phyloP scores from a whole-genome alignment of 2,888 invertebrate genomes.

The Eustalomyia histrio region DNA sequence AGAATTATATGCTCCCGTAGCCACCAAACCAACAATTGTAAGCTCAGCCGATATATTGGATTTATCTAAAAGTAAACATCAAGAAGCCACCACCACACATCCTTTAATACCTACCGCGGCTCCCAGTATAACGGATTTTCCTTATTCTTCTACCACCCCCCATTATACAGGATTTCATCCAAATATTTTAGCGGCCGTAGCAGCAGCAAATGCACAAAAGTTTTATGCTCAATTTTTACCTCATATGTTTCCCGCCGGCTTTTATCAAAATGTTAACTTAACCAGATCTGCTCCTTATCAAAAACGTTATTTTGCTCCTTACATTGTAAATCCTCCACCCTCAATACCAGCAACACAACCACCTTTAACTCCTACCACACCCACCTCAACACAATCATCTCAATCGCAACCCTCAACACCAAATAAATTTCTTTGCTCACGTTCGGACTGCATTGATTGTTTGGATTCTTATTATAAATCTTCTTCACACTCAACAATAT shows the following conservation, averaged over 20 bases:
- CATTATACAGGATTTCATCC: constrained; percentile 66
- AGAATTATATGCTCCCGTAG: constrained; percentile 49
- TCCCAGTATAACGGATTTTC: constrained; percentile 9
- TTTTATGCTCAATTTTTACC: constrained; percentile 77
- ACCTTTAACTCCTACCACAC: constrained; percentile 48
- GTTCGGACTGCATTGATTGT: constrained; percentile 73
- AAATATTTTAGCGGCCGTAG: constrained; percentile 72
- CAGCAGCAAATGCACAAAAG: constrained; percentile 74
- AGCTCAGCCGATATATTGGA: constrained; percentile 67
- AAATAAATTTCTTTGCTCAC: constrained; percentile 67
- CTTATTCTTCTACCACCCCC: constrained; percentile 19
- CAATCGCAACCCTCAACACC: not conserved
- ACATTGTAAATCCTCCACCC: constrained; percentile 67
- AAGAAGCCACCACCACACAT: constrained; percentile 49
- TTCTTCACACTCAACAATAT: constrained; percentile 64
- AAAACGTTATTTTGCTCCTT: constrained; percentile 73
- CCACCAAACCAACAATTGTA: constrained; percentile 28
- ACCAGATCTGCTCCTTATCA: constrained; percentile 70
- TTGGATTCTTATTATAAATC: constrained; percentile 71
- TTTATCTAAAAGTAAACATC: constrained; percentile 72
- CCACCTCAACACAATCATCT: constrained; percentile 6
- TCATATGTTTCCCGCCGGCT: constrained; percentile 73
- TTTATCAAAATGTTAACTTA: constrained; percentile 55
- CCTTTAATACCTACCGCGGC: constrained; percentile 31
- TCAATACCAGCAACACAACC: constrained; percentile 10